Base-by-base conservation (phyloP, 2,888 invertebrate species). In the Eupsilia transversa region DNA sequence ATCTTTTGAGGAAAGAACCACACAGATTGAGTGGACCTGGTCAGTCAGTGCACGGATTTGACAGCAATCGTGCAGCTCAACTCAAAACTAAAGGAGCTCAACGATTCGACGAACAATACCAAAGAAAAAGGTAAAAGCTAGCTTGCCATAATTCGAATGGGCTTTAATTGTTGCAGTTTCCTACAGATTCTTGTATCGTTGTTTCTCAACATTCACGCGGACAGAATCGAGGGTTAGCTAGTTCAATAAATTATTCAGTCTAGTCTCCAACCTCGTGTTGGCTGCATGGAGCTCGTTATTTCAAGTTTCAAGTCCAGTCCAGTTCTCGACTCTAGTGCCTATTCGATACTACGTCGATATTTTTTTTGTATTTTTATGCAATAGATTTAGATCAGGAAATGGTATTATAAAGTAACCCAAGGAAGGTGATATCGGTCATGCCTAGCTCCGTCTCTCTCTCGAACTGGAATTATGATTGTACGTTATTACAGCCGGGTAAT, bases 201-300 rank as follows among this genome's bases (percentile, higher is more conserved):
- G 14, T 60, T 60, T n/a, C 35, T 10, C n/a, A 0, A 17, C 41
- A 6, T 27, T 3, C 3, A 41, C 20, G 27, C 0, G 6, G 14
- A 12, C 30, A 5, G 27, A 27, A 27, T 27, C 20, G 6, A 27
- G 38, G 3, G 38, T 9, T 27, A n/a, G 17, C 10, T 17, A 35
- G 10, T 54, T 27, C 30, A 38, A 14, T 57, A 38, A n/a, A 30
- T 23, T 30, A 30, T 41, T 30, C 38, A 68, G 33, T 41, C 7
- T 33, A 41, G 9, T 30, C 14, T 27, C 35, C 35, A 46, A 35
- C 27, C 46, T 17, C 14, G 2, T 46, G 35, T 27, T 27, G 46
- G 56, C 10, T 35, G 49, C 57, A 38, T 38, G 6, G 2, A 46
- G 59, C 38, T 59, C 74, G 38, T 73, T 74, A 73, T 73, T 73